A percentile compares a stretch with the other conserved stretches of the same genome.
These are phyloP conservation scores for Apostichopus californicus DNA, from an alignment of 35 echinoderm and acorn worm genomes.

Conservation along the genomic window DNA sequence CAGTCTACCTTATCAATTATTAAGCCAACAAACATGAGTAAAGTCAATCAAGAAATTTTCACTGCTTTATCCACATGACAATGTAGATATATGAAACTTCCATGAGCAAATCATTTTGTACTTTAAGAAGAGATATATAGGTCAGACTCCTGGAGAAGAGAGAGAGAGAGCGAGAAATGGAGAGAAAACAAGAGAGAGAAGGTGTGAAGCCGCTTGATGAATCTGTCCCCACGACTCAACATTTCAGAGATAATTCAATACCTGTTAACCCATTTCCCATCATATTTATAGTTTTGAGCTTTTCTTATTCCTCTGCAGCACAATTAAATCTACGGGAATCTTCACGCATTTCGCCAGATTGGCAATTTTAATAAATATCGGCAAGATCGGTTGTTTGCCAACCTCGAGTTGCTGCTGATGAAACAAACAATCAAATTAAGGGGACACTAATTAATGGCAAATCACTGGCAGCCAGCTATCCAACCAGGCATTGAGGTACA, in stretches of 20 bases:
- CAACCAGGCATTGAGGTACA: slow-evolving; percentile 26
- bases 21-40: background rate
- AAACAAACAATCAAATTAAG: slow-evolving; percentile 63
- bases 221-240: slow-evolving; percentile 40
- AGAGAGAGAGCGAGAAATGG: background rate
- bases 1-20: background rate
- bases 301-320: slow-evolving; percentile 36
- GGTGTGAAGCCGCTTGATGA: slow-evolving; percentile 51
- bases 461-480: slow-evolving; percentile 51
- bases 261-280: slow-evolving; percentile 51
- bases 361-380: slow-evolving; percentile 60
- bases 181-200: slow-evolving; percentile 5
- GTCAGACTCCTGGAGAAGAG: slow-evolving; percentile 2
- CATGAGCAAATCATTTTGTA: slow-evolving; percentile 10
- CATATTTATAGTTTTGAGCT: slow-evolving; percentile 45
- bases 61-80: background rate
- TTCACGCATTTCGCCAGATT: slow-evolving; percentile 53
- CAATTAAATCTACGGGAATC: slow-evolving; percentile 53
- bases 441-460: slow-evolving; percentile 65
- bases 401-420: slow-evolving; percentile 46
- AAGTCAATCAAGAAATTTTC: slow-evolving; percentile 7
- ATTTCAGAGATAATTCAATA: slow-evolving; percentile 58
- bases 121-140: slow-evolving; percentile 10
- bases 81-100: background rate
- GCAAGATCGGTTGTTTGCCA: slow-evolving; percentile 50